Base-by-base conservation (phyloP, 2,113 vertebrate genomes). In the Myotis yumanensis region DNA sequence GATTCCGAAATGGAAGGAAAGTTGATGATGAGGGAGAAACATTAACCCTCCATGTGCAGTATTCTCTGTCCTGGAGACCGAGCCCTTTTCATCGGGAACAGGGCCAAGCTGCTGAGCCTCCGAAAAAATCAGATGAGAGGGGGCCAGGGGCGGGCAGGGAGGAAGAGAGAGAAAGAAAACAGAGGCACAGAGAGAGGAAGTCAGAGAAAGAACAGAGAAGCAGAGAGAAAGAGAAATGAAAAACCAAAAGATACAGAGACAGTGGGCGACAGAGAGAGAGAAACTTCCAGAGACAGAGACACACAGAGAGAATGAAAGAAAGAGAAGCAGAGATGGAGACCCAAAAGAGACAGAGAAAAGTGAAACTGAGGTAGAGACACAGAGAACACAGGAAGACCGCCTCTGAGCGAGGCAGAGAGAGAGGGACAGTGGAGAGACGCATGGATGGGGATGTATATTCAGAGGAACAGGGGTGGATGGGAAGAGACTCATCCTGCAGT, bases 1-100 rank as follows among this genome's bases (percentile, higher is more conserved):
- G 68, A 57, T 93, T 94, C 83, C 87, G 75, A 92, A 93, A 85
- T 64, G 28, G 84, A 94, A 97, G 69, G 28, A 35, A 17, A 46
- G 94, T 32, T 72, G 46, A 92, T 48, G 73, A 77, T 22, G 69
- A 93, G 23, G 23, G 6, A 81, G 82, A 59, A 30, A 72, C 66
- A 40, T 51, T 11, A 66, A 64, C 3, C 35, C 48, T 40, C 9
- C 0, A 0, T 51, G 18, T 68, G 30, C 83, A 20, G 1, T 23
- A 54, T 79, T 54, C 54, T 9, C 20, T n/a, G 7, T 11, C 0
- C 54, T 66, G 1, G 0, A 4, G 92, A 77, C 25, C 2, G 22
- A 93, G 66, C 28, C n/a, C 23, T 17, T 83, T 95, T 72, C 5
- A 5, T 37, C 52, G 69, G 93, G 92, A 86, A 40, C 1, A 18